phyloP scores from a whole-genome alignment of 2,113 vertebrate species.

The Forbesichthys agassizii region DNA sequence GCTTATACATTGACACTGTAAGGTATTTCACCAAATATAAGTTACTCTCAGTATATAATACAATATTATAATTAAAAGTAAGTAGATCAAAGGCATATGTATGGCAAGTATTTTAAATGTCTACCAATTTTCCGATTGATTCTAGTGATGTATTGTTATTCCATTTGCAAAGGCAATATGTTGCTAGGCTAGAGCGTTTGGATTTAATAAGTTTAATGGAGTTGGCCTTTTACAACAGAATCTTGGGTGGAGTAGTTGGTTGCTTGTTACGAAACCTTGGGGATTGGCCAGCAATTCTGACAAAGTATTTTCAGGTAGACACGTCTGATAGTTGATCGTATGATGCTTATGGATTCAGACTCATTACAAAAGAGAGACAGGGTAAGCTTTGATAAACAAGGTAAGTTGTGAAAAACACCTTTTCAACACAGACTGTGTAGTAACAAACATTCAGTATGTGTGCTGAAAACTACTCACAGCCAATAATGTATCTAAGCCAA shows the following conservation, averaged over 20 bases:
- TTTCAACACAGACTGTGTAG: background rate
- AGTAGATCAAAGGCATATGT: background rate
- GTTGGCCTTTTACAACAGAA: slow-evolving; percentile 11
- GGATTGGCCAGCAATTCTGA: slow-evolving; percentile 8
- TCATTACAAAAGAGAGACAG: too few relatives aligned
- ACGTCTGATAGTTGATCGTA: background rate
- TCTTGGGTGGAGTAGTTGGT: slow-evolving; percentile 19
- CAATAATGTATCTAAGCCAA: background rate
- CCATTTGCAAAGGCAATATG: background rate
- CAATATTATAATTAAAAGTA: too few relatives aligned
- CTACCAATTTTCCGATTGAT: too few relatives aligned
- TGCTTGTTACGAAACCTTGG: slow-evolving; percentile 28
- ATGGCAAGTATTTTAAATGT: background rate
- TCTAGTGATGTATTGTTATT: background rate
- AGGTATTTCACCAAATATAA: too few relatives aligned
- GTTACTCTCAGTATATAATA: too few relatives aligned
- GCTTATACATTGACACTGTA: background rate
- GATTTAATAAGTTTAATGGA: slow-evolving; percentile 11
- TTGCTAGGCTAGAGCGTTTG: background rate
- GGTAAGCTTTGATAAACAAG: too few relatives aligned
- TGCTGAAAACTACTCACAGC: background rate
- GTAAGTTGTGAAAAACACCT: too few relatives aligned
- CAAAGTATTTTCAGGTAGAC: slow-evolving; percentile 5
- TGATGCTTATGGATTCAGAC: slow-evolving; percentile 8
- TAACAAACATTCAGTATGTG: background rate